Percentiles rank a stretch among this genome's conserved stretches.
phyloP scores from a whole-genome alignment of 2,888 invertebrate species.

The Rhagophthalmus giganteus region DNA sequence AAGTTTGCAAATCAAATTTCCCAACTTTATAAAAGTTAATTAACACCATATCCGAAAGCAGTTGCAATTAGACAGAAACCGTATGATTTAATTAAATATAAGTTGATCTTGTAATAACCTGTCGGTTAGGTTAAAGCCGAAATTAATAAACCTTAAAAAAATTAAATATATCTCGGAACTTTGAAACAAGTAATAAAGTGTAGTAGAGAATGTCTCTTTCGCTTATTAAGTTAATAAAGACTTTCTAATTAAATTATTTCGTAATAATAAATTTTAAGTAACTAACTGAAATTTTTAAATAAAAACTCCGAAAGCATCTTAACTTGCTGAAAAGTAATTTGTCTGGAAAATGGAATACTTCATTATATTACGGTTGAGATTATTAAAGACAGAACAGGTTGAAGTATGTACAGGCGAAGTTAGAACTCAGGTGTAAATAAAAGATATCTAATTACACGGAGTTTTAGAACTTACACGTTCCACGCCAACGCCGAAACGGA shows the following conservation, averaged over 20 bases:
- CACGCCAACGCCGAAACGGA: conserved; percentile 20
- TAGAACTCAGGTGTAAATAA: conserved; percentile 25
- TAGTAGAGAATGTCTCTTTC: too few species aligned
- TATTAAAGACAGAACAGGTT: conserved; percentile 12
- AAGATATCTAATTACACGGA: conserved; percentile 25
- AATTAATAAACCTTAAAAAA: too few species aligned
- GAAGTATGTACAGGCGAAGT: conserved; percentile 10
- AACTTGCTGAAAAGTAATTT: conserved; percentile 4
- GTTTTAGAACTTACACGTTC: conserved; percentile 23
- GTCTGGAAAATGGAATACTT: not conserved
- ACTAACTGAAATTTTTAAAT: not conserved
- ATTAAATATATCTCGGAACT: too few species aligned
- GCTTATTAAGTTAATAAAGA: too few species aligned
- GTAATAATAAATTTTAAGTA: not conserved
- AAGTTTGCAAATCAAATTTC: conserved; percentile 39
- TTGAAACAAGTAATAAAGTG: too few species aligned
- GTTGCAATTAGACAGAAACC: conserved; percentile 21
- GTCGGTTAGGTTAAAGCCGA: conserved; percentile 4
- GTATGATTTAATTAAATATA: conserved; percentile 21
- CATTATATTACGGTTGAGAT: not conserved
- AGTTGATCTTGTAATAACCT: conserved; percentile 15
- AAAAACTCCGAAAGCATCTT: not conserved
- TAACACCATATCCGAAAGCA: conserved; percentile 29
- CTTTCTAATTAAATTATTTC: too few species aligned
- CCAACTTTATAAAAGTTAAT: conserved; percentile 38